These are phyloP conservation scores for Dromius quadrimaculatus DNA, from an alignment of 2,888 invertebrate species.

Conservation along the genomic window DNA sequence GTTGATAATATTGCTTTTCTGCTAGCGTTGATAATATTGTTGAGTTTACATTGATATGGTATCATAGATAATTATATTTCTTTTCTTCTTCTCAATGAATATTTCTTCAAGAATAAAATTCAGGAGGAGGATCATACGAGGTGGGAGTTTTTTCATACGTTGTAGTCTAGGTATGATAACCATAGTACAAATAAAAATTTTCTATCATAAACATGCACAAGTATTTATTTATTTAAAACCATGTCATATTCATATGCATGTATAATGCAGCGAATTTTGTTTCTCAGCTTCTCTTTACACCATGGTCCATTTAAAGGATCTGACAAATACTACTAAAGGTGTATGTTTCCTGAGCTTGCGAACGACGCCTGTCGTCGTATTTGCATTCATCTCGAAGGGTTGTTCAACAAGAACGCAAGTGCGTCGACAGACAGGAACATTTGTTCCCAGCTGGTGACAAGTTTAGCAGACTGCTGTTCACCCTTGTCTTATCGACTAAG, in stretches of 20 bases:
- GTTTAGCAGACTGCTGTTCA: slow-evolving; percentile 19
- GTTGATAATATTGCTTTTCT: too few species aligned
- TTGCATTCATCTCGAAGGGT: slow-evolving; percentile 30
- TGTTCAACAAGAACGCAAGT: slow-evolving; percentile 3
- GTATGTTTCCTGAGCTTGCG: not conserved
- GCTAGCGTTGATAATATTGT: too few species aligned
- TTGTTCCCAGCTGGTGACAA: slow-evolving; percentile 22
- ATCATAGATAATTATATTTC: too few species aligned
- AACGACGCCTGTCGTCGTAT: not conserved
- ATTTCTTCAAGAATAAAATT: too few species aligned
- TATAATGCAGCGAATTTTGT: slow-evolving; percentile 10
- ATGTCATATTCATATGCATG: slow-evolving; percentile 32
- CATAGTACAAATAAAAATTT: slow-evolving; percentile 20
- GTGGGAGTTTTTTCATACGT: too few species aligned
- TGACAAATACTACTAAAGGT: too few species aligned
- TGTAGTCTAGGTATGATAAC: slow-evolving; percentile 10
- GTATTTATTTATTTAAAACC: slow-evolving; percentile 27
- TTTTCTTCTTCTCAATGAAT: too few species aligned
- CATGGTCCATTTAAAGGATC: too few species aligned
- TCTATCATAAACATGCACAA: slow-evolving; percentile 10
- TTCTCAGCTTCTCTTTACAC: slow-evolving; percentile 5
- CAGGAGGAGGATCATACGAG: too few species aligned
- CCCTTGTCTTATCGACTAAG: slow-evolving; percentile 7
- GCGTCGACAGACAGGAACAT: slow-evolving; percentile 5
- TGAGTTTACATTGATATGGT: too few species aligned